Base-by-base conservation (phyloP, 1,140 invertebrate genomes). In the Gerris buenoi region DNA sequence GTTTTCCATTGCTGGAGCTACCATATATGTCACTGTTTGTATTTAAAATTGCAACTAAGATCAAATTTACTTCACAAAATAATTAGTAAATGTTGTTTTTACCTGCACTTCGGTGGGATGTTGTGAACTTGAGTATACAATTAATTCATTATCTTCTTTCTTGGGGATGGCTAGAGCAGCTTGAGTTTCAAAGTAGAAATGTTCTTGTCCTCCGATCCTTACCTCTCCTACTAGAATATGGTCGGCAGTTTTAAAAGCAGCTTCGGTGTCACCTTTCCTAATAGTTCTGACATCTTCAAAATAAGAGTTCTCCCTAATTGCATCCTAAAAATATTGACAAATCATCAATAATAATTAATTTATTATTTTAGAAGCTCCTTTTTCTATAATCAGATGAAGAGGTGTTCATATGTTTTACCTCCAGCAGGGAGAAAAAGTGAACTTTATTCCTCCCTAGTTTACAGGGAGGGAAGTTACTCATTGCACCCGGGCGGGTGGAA, bases 111-210 rank as follows among this genome's bases (percentile, higher is more conserved):
- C 89, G 0, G 84, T 80, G 0, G 90, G 89, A 81, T 89, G 85
- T 78, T 97, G 95, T 0, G 89, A 87, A 0, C 90, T 90, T 64
- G 83, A 84, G 73, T 88, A 87, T 14, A 97, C 75, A 77, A 95
- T 91, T 65, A 97, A 80, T 77, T 96, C 93, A 71, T 91, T 86
- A 72, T 87, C 83, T 74, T 90, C 88, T 72, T 85, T 84, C 66
- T 84, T 86, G 0, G 91, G 91, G 27, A 92, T 78, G 1, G 85
- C 93, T 58, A 93, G 78, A 28, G 83, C 75, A 15, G 82, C 83
- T 27, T 95, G 84, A 0, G 94, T 95, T 79, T 95, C 93, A 68
- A 98, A 77, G 78, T 98, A 98, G 79, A 98, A 98, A 77, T 98
- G 95, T 77, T 97, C 94, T 77, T 98, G 95, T 0, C 92, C 93